Evolutionary conservation across 2,797 vertebrate genomes (phyloP).

Genomic region (Lycodopsis pacificus): DNA sequence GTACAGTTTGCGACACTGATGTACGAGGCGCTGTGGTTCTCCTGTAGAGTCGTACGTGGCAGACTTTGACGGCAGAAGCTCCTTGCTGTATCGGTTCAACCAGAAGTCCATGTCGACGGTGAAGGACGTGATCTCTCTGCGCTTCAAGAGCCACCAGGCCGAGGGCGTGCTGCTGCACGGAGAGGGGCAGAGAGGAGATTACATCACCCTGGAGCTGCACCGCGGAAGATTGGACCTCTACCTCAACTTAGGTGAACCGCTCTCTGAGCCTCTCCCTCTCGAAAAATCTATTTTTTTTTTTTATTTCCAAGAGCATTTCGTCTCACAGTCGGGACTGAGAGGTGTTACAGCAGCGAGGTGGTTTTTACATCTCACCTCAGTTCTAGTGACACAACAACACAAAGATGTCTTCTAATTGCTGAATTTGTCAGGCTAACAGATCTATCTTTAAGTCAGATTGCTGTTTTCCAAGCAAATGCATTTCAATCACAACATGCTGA

Average conservation of each 20-base stretch:
- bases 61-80: conserved; percentile 96
- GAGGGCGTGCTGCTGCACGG: conserved; percentile 96
- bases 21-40: background rate
- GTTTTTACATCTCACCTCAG: conserved; percentile 13
- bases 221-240: conserved; percentile 90
- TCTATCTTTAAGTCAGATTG: background rate
- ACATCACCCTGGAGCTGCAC: conserved; percentile 95
- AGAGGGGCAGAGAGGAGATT: conserved; percentile 95
- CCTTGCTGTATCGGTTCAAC: conserved; percentile 96
- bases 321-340: background rate
- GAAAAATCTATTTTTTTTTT: background rate
- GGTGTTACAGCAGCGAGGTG: background rate
- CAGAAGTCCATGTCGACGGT: conserved; percentile 98
- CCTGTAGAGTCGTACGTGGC: conserved; percentile 90
- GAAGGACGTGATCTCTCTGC: conserved; percentile 96
- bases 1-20: background rate
- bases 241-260: conserved; percentile 89
- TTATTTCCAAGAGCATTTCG: background rate
- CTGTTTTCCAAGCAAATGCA: background rate
- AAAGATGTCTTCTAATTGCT: background rate
- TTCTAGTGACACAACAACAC: background rate
- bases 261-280: background rate
- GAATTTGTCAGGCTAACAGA: background rate
- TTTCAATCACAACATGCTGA: background rate
- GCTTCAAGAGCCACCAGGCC: conserved; percentile 94